Base-by-base conservation (phyloP, 2,797 vertebrate genomes). In the Onychomys leucogaster region DNA sequence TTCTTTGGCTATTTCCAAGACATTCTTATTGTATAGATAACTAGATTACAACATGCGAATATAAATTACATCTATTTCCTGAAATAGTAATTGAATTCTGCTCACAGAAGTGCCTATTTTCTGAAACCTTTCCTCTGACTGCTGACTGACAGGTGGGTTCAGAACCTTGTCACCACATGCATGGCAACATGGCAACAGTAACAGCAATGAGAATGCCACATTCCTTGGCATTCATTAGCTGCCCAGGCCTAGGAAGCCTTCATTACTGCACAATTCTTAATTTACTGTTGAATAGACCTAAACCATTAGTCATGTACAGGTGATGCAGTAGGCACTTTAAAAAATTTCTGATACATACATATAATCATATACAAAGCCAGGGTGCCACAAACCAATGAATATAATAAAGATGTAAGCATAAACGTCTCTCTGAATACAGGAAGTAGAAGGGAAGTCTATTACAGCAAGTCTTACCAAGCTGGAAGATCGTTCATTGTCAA, bases 41-140 rank as follows among this genome's bases (percentile, higher is more conserved):
- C 78, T 90, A 89, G 57, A 82, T 52, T 37, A n/a, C 4, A 37
- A 75, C n/a, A 90, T 52, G 83, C 34, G 52, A 75, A 78, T 89
- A 90, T 92, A 96, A 96, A 96, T 95, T 88, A 52, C 49, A 43
- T 80, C 61, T 69, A 61, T 93, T 87, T 97, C 88, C 90, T 84
- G 41, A 89, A 89, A 43, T 63, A 78, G 59, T 78, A 87, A 69
- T 17, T 95, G 83, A 86, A 83, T 91, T 94, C 57, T 46, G 67
- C 23, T 52, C 55, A 89, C 17, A 91, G 29, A 89, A 82, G 27
- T 91, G n/a, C 52, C 77, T 89, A 27, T 67, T 96, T 95, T 91
- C 71, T 89, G 41, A 94, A 88, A 59, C 41, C 81, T 77, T 84
- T 83, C 65, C 65, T 96, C 86, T 93, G 84, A 78, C 55, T 77